Percentiles rank a stretch among this genome's conserved stretches.
Evolutionary conservation across 2,113 vertebrate species (phyloP).

Genomic region (Megaceryle torquata): DNA sequence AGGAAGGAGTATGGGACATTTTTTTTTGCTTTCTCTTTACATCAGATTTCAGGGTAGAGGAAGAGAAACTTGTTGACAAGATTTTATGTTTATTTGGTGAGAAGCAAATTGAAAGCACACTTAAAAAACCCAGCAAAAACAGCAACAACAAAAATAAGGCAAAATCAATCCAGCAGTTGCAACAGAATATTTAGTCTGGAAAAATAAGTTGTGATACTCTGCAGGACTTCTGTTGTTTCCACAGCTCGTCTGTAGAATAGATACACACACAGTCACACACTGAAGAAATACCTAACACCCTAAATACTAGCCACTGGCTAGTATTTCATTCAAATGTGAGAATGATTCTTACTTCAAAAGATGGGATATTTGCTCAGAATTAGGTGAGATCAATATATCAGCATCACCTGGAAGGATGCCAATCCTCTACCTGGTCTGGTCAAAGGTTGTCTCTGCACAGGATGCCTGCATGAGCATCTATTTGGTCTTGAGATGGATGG

Average conservation of each 20-base stretch:
- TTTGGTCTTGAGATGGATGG: not conserved
- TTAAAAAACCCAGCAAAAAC: not conserved
- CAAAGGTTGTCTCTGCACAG: not conserved
- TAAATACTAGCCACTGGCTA: not conserved
- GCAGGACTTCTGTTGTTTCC: not conserved
- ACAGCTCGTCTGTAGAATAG: not conserved
- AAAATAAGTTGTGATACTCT: not conserved
- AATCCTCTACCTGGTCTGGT: not conserved
- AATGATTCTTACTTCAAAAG: not conserved
- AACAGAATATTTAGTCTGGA: not conserved
- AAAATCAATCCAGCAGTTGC: not conserved
- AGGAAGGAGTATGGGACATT: not conserved
- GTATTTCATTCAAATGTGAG: not conserved
- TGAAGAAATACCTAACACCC: not conserved
- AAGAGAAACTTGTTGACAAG: constrained; percentile 16
- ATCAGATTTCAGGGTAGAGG: not conserved
- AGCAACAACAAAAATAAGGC: not conserved
- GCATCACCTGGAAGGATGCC: not conserved
- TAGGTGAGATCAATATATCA: not conserved
- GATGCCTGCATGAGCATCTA: not conserved
- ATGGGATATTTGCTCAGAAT: not conserved
- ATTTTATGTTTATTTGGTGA: constrained; percentile 23
- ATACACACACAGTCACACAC: not conserved
- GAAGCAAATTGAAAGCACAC: constrained; percentile 36
- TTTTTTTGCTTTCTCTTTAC: not conserved